Base-by-base conservation (phyloP, 1,140 invertebrate species). In the Hylaeus volcanicus region DNA sequence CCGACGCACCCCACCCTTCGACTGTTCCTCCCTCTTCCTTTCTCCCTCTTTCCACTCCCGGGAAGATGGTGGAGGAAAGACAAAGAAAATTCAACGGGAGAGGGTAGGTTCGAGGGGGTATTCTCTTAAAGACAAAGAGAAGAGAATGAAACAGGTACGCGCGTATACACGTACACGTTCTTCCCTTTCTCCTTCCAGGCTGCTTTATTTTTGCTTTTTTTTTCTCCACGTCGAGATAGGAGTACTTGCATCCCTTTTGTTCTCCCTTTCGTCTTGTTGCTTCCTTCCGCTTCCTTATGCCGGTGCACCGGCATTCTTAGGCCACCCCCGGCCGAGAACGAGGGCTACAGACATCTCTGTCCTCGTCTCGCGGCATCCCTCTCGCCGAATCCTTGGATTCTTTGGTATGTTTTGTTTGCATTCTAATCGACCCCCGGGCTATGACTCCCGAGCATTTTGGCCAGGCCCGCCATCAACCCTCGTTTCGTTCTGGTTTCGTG, bases 401-500 rank as follows among this genome's bases (percentile, higher is more conserved):
- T n/a, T 8, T 58, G 4, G 5, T n/a, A 8, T 43, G 65, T 81
- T 83, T 71, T 83, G 66, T 84, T 84, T 82, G 74, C 69, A 63
- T 83, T 84, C 79, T 84, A 84, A 84, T 84, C 83, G 79, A 73
- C 43, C 74, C 81, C 41, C 43, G 74, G 45, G 68, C 64, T 74
- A 70, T 61, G 53, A 41, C 37, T 8, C 53, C 41, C 43, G 45
- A 56, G 53, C 69, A 63, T 80, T 75, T 80, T 60, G 79, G 64
- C 69, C 63, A 14, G 45, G n/a, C n/a, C 3, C 63, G 12, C 5
- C n/a, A 51, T 12, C 41, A 26, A 68, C 45, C 8, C 37, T 58
- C 39, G 1, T 53, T 48, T 55, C 37, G 4, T 53, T 80, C 55
- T 2, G 3, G 11, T 37, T 26, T 41, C 58, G 39, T 56, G n/a